Evolutionary conservation across 2,113 vertebrate species (phyloP), one percentile per base, ranked within the genome.

Genomic region (Otocyon megalotis): DNA sequence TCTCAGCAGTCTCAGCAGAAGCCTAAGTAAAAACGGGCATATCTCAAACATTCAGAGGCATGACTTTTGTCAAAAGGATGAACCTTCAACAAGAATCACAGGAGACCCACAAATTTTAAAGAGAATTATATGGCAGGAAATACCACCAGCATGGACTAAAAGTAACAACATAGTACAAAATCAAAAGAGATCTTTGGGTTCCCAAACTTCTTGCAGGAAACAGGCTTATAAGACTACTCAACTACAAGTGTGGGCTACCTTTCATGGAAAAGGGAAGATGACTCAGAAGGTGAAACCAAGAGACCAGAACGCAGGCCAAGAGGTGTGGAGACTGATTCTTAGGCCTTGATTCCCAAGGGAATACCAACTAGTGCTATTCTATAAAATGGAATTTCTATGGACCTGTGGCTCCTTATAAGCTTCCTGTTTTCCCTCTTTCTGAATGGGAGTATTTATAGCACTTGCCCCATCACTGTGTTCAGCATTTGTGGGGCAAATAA

Each of bases 1-100:
- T 91, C 71, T 71, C 74, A 79, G 82, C 13, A 86, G 30, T 95
- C 71, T 86, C 81, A 92, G 54, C 53, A 95, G 72, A 80, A 58
- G 54, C 43, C 82, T 71, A 69, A 80, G 43, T 63, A 63, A 19
- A 30, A n/a, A 80, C 37, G 43, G 37, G 63, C 13, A 17, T 43
- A 67, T 43, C 24, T 77, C 58, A 90, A 90, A 58, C 67, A 71
- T 56, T 63, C n/a, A 80, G 62, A 35, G 28, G 48, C 35, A 8
- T 43, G 26, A 2, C 63, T 63, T 77, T 69, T 60, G 62, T 69
- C 53, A 63, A 81, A 30, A 63, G 30, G 8, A 81, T 50, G 87
- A 90, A 43, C 30, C 17, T 35, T 84, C 69, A 50, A 8, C 35
- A 67, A 77, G 69, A 90, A 48, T 74, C 43, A 37, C 26, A 74